Base-by-base conservation (phyloP, 2,113 vertebrate species). In the Ardeotis arabs region DNA sequence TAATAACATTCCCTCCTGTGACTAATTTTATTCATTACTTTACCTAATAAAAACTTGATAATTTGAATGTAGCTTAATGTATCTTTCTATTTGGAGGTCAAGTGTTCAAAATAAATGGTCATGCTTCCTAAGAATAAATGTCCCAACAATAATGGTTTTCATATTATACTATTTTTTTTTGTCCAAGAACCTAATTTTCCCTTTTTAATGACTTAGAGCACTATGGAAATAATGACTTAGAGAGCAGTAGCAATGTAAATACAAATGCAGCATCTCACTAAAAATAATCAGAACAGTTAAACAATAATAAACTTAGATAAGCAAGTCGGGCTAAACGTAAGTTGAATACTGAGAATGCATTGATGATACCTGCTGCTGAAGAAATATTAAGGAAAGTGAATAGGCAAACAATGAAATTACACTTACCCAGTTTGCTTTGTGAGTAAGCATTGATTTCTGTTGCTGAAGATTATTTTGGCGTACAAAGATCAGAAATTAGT, bases 401-500 rank as follows among this genome's bases (percentile, higher is more conserved):
- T 83, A 96, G n/a, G 18, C 10, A 69, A 81, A 58, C 81, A 72
- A 68, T 90, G 58, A 94, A 93, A 95, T 95, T 69, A 50, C 35
- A 87, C 39, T 50, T 64, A 76, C 20, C 44, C 53, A 82, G 47
- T 84, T 89, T 95, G 62, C 68, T 97, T 93, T 92, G 62, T 95
- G 69, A 96, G n/a, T 76, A 93, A 94, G 44, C 62, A 95, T 64
- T 86, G 63, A 88, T 96, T 96, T 96, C 78, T 97, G 35, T 78
- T 84, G 73, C 84, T 59, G 41, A 45, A 59, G 37, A 28, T 74
- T 8, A n/a, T 45, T 83, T 64, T 49, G 92, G 37, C 74, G 10
- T 29, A 39, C 66, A 96, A 76, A 91, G 74, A 88, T 60, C 56
- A 96, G 85, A 96, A 95, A 75, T 75, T 27, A 88, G 5, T 69